Conservation (phyloP, 2,888 invertebrate species). For the Eudasyphora cyanicolor region DNA sequence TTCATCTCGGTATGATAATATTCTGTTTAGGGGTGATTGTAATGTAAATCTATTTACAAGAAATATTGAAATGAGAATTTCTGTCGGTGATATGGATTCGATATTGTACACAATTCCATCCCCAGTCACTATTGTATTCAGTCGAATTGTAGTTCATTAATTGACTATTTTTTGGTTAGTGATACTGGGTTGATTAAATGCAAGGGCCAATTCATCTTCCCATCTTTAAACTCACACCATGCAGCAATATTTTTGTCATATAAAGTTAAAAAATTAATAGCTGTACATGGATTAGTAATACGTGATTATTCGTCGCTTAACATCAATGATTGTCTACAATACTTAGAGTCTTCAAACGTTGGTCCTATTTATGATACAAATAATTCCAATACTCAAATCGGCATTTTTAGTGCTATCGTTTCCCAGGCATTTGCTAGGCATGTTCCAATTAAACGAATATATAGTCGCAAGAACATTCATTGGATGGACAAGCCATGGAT, state of each 20-base stretch:
- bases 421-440: not conserved
- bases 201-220: constrained; percentile 38
- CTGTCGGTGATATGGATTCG: not conserved
- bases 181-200: not conserved
- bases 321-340: not conserved
- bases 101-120: constrained; percentile 16
- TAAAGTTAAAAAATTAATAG: not conserved
- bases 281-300: not conserved
- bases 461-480: not conserved
- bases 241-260: not conserved
- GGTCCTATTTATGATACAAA: constrained; percentile 16
- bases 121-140: constrained; percentile 6
- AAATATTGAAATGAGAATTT: not conserved
- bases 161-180: constrained; percentile 31
- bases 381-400: constrained; percentile 3
- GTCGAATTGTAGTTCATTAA: not conserved
- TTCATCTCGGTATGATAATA: not conserved
- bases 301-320: constrained; percentile 7
- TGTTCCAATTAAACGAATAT: not conserved
- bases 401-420: not conserved
- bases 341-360: not conserved
- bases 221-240: not conserved
- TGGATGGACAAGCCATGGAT: not conserved
- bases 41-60: not conserved
- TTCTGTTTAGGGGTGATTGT: not conserved